phyloP scores from a whole-genome alignment of 1,140 invertebrate genomes.

The Macrostomum lignano region DNA sequence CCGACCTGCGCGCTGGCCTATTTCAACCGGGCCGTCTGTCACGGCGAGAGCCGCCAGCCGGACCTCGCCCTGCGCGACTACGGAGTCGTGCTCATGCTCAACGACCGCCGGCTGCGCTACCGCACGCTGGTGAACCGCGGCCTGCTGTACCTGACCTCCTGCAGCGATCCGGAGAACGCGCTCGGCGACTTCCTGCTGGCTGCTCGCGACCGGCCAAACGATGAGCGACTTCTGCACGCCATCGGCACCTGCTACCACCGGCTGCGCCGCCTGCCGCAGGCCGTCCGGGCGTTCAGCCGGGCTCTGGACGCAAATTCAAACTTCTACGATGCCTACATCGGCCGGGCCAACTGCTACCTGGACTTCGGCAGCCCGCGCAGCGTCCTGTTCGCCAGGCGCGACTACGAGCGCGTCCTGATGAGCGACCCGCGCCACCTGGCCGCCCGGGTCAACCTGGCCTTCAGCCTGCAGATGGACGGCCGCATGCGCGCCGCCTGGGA shows the following conservation, averaged over 20 bases:
- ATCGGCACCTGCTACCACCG: conserved; percentile 24
- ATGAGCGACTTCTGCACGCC: conserved; percentile 21
- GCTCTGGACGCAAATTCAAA: conserved; percentile 17
- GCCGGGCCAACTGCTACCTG: conserved; percentile 23
- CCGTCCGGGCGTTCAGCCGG: conserved; percentile 16
- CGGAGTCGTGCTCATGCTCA: conserved; percentile 22
- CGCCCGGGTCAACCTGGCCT: conserved; percentile 19
- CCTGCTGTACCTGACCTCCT: conserved; percentile 19
- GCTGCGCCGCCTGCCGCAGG: conserved; percentile 17
- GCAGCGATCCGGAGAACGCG: conserved; percentile 19
- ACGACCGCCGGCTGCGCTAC: conserved; percentile 15
- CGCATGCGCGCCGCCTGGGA: conserved; percentile 24
- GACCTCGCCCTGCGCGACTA: conserved; percentile 18
- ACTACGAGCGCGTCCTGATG: conserved; percentile 19
- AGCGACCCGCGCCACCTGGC: conserved; percentile 15
- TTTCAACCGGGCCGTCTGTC: conserved; percentile 26
- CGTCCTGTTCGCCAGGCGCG: conserved; percentile 11
- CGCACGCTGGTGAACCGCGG: conserved; percentile 22
- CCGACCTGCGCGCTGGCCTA: conserved; percentile 19
- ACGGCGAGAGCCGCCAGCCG: conserved; percentile 13
- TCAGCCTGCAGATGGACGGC: conserved; percentile 18
- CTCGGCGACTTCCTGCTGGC: conserved; percentile 23
- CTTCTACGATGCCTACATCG: conserved; percentile 20
- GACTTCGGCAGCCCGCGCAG: conserved; percentile 13
- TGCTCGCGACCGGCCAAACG: conserved; percentile 12